These are phyloP conservation scores for Salticus scenicus DNA, from an alignment of 2,888 invertebrate species.

Conservation along the genomic window DNA sequence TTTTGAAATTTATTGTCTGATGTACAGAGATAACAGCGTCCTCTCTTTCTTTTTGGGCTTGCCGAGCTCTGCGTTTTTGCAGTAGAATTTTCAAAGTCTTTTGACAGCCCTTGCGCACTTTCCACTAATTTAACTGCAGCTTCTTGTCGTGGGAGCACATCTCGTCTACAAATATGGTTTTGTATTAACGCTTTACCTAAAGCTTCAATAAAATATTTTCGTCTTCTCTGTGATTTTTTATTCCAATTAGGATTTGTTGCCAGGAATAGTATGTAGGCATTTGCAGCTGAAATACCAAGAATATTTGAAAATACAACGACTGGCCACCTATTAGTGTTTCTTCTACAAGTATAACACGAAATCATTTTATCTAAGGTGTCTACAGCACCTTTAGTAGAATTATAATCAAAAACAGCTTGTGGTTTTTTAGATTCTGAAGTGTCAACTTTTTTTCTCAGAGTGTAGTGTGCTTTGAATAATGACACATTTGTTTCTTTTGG, in stretches of 20 bases:
- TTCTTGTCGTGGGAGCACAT: neutral
- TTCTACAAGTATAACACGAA: too few relatives aligned
- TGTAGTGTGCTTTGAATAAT: neutral
- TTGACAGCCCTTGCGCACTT: neutral
- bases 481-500: constrained; percentile 2
- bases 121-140: neutral
- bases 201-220: neutral
- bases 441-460: neutral
- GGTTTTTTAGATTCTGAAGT: constrained; percentile 19
- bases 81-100: neutral
- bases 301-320: too few relatives aligned
- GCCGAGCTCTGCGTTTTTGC: neutral
- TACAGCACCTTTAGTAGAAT: too few relatives aligned
- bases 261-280: too few relatives aligned
- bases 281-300: neutral
- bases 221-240: neutral
- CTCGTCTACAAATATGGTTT: neutral
- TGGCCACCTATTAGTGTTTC: too few relatives aligned
- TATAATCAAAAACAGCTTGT: too few relatives aligned
- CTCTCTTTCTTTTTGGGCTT: neutral
- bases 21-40: too few relatives aligned
- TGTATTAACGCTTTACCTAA: neutral
- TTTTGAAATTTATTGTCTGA: too few relatives aligned
- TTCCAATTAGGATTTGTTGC: neutral
- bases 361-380: too few relatives aligned